Evolutionary conservation across 1,140 invertebrate genomes (phyloP), one percentile per base, ranked within the genome.

Genomic region (Tetragonula clypearis): DNA sequence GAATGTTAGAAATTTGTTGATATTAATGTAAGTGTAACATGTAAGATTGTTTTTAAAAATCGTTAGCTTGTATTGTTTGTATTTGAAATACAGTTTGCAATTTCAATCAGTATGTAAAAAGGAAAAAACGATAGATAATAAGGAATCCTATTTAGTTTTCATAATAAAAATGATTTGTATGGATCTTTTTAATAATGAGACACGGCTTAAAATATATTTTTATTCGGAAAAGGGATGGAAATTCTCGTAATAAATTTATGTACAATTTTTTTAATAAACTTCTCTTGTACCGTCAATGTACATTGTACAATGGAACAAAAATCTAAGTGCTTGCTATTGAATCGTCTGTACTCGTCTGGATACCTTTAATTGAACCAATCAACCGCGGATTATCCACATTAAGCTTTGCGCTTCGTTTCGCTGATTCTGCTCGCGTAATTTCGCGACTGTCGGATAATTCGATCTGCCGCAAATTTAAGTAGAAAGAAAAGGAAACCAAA

Each of bases 301-400:
- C 41, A 53, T 17, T 69, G 35, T 55, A 62, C 8, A 49, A 71
- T n/a, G 21, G 26, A 62, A 41, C 60, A 41, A 58, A 68, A 85
- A 77, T 66, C 62, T n/a, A 55, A 30, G 15, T 26, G 53, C 19
- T 11, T 65, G 21, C 58, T 60, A 58, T 72, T 26, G 58, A 82
- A 71, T 81, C 55, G 77, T 75, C 65, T 85, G 55, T 23, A 82
- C 69, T 81, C 17, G 58, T 86, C 86, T 77, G 87, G 77, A 91
- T 89, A 88, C 86, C 82, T 91, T 92, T 93, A 93, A 93, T 93
- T 91, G 92, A 93, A 90, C 87, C 89, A 92, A 92, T 92, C 91
- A 82, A 90, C 85, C 90, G 73, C 90, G 90, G 90, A 93, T 93
- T 93, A 93, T 93, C 90, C 87, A 87, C 91, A 92, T 93, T 93